phyloP scores from a whole-genome alignment of 2,113 vertebrate species.

The Bubo bubo region DNA sequence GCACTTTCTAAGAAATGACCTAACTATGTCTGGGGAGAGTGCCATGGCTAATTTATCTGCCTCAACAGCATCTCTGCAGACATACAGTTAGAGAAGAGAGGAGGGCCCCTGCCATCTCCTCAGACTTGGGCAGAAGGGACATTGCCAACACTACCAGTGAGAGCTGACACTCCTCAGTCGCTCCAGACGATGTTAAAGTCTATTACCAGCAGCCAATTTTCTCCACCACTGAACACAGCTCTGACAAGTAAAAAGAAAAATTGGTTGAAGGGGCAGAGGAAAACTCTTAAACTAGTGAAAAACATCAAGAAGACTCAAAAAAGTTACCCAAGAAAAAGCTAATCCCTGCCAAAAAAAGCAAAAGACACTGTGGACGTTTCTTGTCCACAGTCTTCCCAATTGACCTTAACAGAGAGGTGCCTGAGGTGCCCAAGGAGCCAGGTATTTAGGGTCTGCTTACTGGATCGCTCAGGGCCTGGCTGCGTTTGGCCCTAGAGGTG shows the following conservation, averaged over 20 bases:
- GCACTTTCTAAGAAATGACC: not conserved
- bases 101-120: not conserved
- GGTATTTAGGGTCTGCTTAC: not conserved
- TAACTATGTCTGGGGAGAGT: not conserved
- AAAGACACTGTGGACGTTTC: accelerated
- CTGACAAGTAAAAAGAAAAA: accelerated
- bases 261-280: not conserved
- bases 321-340: not conserved
- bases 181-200: not conserved
- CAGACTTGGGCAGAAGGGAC: not conserved
- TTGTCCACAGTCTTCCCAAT: not conserved
- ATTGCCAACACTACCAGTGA: not conserved
- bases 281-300: not conserved
- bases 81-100: not conserved
- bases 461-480: not conserved
- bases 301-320: not conserved
- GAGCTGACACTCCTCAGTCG: not conserved
- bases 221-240: not conserved
- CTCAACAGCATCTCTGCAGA: not conserved
- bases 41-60: not conserved
- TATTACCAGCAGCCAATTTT: accelerated
- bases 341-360: not conserved
- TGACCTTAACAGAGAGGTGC: not conserved
- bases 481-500: not conserved
- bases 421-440: not conserved